Evolutionary conservation across 2,113 vertebrate species (phyloP).

Genomic region (Miniopterus natalensis): DNA sequence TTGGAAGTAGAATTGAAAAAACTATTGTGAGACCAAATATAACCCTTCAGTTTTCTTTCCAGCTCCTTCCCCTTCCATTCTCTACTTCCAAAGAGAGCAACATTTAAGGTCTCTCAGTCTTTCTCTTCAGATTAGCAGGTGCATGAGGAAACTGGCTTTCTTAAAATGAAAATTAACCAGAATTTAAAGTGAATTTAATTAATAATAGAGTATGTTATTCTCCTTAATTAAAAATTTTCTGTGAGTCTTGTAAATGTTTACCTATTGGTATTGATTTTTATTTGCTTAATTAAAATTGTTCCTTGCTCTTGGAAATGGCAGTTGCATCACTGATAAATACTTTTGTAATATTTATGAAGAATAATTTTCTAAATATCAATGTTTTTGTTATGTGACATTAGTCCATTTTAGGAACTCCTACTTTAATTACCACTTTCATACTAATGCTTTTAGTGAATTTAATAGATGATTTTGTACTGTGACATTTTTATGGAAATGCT

Average conservation of each 20-base stretch:
- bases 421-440: conserved; percentile 32
- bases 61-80: not conserved
- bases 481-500: not conserved
- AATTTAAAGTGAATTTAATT: conserved; percentile 45
- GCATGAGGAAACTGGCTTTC: not conserved
- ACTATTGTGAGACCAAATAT: not conserved
- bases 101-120: not conserved
- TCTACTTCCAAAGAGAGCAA: not conserved
- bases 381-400: conserved; percentile 41
- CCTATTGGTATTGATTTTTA: conserved; percentile 9
- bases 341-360: conserved; percentile 44
- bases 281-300: conserved; percentile 26
- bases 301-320: not conserved
- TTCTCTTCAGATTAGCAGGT: conserved; percentile 44
- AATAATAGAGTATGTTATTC: not conserved
- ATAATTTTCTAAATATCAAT: not conserved
- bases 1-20: not conserved
- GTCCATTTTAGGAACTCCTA: not conserved
- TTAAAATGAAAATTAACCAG: conserved; percentile 11
- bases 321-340: conserved; percentile 28
- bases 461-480: conserved; percentile 11
- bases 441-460: conserved; percentile 16
- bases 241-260: not conserved
- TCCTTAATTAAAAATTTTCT: not conserved
- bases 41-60: conserved; percentile 3